Evolutionary conservation across 92 coral and sea anemone genomes (phyloP).

Genomic region (Porites rus): DNA sequence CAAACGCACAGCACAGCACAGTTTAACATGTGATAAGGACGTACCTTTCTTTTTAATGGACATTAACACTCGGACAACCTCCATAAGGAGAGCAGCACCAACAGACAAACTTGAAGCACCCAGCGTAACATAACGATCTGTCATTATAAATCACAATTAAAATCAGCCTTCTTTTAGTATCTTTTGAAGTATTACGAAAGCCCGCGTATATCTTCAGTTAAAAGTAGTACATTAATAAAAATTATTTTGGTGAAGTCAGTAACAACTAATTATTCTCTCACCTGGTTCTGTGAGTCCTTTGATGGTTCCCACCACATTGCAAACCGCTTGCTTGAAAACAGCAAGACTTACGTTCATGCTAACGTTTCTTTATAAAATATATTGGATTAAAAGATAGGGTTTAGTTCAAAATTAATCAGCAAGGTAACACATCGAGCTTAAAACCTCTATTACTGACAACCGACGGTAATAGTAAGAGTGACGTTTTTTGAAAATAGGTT

Average conservation of each 20-base stretch:
- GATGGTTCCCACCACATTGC: conserved; percentile 87
- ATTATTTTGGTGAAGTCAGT: too few relatives aligned
- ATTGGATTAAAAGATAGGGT: too few relatives aligned
- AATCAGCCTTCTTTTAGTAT: background rate
- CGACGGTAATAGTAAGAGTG: too few relatives aligned
- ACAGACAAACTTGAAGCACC: conserved; percentile 83
- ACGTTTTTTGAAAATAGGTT: too few relatives aligned
- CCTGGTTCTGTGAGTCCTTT: conserved; percentile 86
- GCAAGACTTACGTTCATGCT: conserved; percentile 78
- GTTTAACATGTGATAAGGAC: too few relatives aligned
- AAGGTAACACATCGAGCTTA: too few relatives aligned
- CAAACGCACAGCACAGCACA: too few relatives aligned
- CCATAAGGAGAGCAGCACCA: conserved; percentile 82
- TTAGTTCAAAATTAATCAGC: too few relatives aligned
- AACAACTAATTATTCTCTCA: conserved; percentile 1
- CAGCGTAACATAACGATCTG: conserved; percentile 91
- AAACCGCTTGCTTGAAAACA: conserved; percentile 62
- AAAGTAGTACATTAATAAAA: too few relatives aligned
- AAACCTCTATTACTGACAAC: too few relatives aligned
- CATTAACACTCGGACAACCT: conserved; percentile 71
- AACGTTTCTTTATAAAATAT: conserved; percentile 59
- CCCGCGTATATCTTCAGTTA: too few relatives aligned
- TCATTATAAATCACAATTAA: background rate
- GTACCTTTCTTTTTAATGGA: conserved; percentile 58
- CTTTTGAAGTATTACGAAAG: background rate